Evolutionary conservation across 2,888 invertebrate genomes (phyloP).

Genomic region (Plagiodera versicolora): DNA sequence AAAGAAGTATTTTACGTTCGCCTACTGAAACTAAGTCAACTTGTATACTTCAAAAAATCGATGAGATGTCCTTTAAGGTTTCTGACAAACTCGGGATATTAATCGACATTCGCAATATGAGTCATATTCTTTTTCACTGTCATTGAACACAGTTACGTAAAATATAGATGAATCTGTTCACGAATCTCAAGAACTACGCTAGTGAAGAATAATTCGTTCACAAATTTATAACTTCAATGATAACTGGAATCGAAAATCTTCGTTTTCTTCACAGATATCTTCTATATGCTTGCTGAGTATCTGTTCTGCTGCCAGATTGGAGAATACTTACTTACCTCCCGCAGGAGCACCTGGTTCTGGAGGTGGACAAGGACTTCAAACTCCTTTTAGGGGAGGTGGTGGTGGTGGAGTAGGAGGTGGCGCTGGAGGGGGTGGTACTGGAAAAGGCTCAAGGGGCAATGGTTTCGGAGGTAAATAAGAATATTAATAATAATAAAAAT

Average conservation of each 20-base stretch:
- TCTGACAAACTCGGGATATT: too few species aligned
- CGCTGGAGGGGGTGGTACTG: conserved; percentile 44
- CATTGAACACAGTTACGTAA: too few species aligned
- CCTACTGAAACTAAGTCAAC: too few species aligned
- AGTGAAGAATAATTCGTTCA: too few species aligned
- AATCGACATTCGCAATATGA: too few species aligned
- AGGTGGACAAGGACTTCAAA: conserved; percentile 53
- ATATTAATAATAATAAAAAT: conserved; percentile 8
- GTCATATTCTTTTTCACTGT: too few species aligned
- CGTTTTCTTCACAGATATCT: conserved; percentile 51
- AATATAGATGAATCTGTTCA: too few species aligned
- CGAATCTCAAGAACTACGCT: too few species aligned
- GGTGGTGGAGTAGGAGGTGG: conserved; percentile 38
- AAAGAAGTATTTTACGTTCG: too few species aligned
- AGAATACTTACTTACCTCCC: conserved; percentile 63
- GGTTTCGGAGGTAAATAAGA: conserved; percentile 37
- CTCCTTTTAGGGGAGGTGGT: conserved; percentile 49
- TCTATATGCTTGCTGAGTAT: conserved; percentile 53
- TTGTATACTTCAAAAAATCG: too few species aligned
- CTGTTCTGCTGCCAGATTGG: conserved; percentile 57
- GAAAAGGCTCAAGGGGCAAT: conserved; percentile 51
- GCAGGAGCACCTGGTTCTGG: conserved; percentile 53
- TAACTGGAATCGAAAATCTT: neutral
- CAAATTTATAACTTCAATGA: too few species aligned
- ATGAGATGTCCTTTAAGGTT: too few species aligned